Evolutionary conservation across 2,888 invertebrate species (phyloP).

Genomic region (Agonopterix heracliana): DNA sequence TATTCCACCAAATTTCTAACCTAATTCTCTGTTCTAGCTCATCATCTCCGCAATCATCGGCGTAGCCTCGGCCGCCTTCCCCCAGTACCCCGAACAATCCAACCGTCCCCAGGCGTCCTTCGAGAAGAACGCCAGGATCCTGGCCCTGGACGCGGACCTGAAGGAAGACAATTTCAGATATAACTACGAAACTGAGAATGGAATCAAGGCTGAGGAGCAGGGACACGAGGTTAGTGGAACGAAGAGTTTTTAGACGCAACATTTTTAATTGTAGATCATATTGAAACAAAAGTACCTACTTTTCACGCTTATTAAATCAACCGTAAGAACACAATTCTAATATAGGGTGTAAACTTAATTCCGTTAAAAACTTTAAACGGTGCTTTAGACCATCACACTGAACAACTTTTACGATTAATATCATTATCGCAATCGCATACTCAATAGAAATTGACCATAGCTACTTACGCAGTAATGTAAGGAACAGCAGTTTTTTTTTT

Average conservation of each 20-base stretch:
- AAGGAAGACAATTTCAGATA: conserved; percentile 67
- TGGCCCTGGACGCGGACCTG: conserved; percentile 56
- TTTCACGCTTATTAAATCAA: background rate
- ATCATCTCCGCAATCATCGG: conserved; percentile 55
- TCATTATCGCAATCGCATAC: too few relatives aligned
- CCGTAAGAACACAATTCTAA: too few relatives aligned
- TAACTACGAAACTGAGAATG: conserved; percentile 67
- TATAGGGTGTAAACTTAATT: too few relatives aligned
- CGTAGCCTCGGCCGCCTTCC: conserved; percentile 48
- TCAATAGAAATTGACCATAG: too few relatives aligned
- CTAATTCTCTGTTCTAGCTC: conserved; percentile 32
- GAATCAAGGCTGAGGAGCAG: conserved; percentile 67
- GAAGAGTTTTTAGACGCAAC: background rate
- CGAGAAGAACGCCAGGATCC: conserved; percentile 58
- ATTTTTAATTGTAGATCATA: background rate
- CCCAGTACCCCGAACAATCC: conserved; percentile 52
- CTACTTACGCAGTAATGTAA: too few relatives aligned
- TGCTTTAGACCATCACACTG: too few relatives aligned
- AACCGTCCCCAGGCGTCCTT: conserved; percentile 56
- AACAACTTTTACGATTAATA: too few relatives aligned
- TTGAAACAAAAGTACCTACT: background rate
- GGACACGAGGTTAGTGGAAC: conserved; percentile 52
- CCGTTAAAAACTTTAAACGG: too few relatives aligned
- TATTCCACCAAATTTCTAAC: background rate
- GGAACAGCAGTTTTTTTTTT: too few relatives aligned